These are phyloP conservation scores for Antedon bifida DNA, from an alignment of 35 echinoderm and acorn worm genomes.

Conservation along the genomic window DNA sequence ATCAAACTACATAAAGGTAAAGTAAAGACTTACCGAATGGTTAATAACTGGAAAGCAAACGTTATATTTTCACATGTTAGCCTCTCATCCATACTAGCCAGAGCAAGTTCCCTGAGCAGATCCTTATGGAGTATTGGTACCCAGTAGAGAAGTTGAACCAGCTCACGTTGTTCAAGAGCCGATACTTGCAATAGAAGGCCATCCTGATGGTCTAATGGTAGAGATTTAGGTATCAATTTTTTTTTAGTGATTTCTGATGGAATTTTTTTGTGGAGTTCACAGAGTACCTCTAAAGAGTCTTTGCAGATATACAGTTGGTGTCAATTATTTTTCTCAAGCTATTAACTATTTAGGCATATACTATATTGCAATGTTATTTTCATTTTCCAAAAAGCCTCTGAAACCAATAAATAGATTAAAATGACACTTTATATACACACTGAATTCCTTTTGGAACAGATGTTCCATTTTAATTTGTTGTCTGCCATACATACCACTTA, in stretches of 20 bases:
- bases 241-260: neutral
- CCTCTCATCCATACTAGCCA: conserved; percentile 14
- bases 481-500: too few species aligned
- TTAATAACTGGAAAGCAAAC: conserved; percentile 34
- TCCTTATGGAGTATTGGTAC: conserved; percentile 14
- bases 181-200: conserved; percentile 8
- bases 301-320: conserved; percentile 15
- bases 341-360: too few species aligned
- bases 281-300: conserved; percentile 3
- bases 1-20: too few species aligned
- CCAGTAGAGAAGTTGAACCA: conserved; percentile 46
- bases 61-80: conserved; percentile 6
- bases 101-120: conserved; percentile 17
- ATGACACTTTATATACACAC: too few species aligned
- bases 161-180: conserved; percentile 15
- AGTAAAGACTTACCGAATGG: conserved; percentile 42
- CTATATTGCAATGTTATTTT: too few species aligned
- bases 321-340: too few species aligned
- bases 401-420: too few species aligned
- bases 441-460: too few species aligned
- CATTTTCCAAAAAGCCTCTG: too few species aligned
- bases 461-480: too few species aligned
- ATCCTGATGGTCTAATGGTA: conserved; percentile 22
- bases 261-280: neutral
- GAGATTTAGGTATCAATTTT: neutral